Percentiles rank a stretch among this genome's conserved stretches.
These are phyloP conservation scores for Limenitis arthemis DNA, from an alignment of 2,888 invertebrate genomes.

Conservation along the genomic window DNA sequence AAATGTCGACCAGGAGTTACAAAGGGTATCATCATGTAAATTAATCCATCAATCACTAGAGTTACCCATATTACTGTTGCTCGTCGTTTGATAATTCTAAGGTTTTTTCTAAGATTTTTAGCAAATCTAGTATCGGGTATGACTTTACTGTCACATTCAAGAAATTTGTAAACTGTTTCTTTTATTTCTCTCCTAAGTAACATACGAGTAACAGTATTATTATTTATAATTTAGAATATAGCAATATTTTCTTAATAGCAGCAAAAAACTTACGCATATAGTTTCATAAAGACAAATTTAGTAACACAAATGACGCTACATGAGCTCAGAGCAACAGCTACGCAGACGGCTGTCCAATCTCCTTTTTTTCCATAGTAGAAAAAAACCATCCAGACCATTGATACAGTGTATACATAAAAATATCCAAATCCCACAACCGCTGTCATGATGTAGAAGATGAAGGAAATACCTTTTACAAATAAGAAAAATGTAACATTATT, in stretches of 20 bases:
- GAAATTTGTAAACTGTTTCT: constrained; percentile 25
- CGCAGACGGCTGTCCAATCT: constrained; percentile 30
- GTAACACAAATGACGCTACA: constrained; percentile 35
- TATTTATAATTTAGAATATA: background rate
- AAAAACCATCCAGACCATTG: constrained; percentile 39
- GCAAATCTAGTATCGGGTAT: constrained; percentile 33
- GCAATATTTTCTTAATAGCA: background rate
- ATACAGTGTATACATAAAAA: constrained; percentile 39
- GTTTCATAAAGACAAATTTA: constrained; percentile 37
- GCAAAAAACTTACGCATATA: constrained; percentile 32
- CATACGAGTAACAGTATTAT: background rate
- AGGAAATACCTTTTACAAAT: constrained; percentile 8
- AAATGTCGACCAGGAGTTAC: constrained; percentile 36
- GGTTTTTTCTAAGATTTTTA: constrained; percentile 29
- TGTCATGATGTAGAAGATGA: constrained; percentile 14
- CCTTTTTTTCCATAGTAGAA: constrained; percentile 31
- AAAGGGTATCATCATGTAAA: constrained; percentile 32
- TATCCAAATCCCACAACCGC: constrained; percentile 25
- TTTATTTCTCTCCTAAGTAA: constrained; percentile 5
- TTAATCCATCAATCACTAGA: constrained; percentile 33
- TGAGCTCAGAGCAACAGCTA: constrained; percentile 35
- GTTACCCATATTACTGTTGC: constrained; percentile 39
- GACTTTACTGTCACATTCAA: constrained; percentile 29
- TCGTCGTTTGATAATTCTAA: constrained; percentile 39
- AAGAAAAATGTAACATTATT: too few relatives aligned